Evolutionary conservation across 35 echinoderm and acorn worm genomes (phyloP).

Genomic region (Acanthaster planci): DNA sequence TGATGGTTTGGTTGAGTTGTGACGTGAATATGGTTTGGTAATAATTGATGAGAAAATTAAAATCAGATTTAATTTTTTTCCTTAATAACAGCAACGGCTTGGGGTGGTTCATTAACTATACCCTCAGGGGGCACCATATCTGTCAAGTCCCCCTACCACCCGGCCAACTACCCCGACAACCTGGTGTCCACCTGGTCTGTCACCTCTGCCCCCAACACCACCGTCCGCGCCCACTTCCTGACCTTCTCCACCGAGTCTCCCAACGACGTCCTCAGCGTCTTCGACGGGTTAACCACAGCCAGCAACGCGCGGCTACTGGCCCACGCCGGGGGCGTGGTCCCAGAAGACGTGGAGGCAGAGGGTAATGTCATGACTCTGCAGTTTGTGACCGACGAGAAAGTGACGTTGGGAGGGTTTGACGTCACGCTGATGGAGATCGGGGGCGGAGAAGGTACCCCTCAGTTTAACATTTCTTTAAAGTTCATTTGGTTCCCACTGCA

Average conservation of each 20-base stretch:
- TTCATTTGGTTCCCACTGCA: no score
- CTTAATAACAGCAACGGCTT: neutral
- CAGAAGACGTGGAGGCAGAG: neutral
- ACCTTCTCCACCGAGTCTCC: conserved; percentile 23
- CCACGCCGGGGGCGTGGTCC: neutral
- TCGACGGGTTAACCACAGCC: neutral
- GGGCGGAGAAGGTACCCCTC: neutral
- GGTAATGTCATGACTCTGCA: neutral
- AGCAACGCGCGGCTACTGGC: neutral
- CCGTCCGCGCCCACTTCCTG: conserved; percentile 14
- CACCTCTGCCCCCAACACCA: neutral
- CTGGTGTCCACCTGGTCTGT: conserved; percentile 29
- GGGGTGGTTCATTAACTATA: conserved; percentile 1
- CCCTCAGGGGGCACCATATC: neutral
- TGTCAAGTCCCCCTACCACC: conserved; percentile 32
- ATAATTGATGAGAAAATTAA: no score
- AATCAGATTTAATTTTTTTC: neutral
- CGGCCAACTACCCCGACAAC: conserved; percentile 33
- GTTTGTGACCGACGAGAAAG: neutral
- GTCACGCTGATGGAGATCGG: conserved; percentile 9
- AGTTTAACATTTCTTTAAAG: no score
- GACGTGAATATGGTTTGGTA: no score
- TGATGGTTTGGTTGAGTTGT: no score
- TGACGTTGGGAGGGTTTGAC: conserved; percentile 5
- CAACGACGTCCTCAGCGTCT: conserved; percentile 32